Evolutionary conservation across 1,140 invertebrate species (phyloP).

Genomic region (Cyclargus thomasi): DNA sequence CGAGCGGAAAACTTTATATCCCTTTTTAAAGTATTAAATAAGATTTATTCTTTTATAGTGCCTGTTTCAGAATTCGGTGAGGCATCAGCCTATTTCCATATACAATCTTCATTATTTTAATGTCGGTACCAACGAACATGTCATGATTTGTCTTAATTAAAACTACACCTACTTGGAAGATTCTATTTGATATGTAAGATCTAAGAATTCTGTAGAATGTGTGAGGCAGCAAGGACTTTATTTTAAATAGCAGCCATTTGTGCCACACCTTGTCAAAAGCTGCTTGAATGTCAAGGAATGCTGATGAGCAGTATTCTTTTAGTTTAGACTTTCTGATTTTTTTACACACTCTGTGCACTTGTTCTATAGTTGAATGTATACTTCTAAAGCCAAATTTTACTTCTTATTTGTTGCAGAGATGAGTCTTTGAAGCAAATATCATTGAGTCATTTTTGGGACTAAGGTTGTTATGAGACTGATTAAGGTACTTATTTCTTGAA

Average conservation of each 20-base stretch:
- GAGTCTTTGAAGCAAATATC: slow-evolving; percentile 6
- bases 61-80: too few species aligned
- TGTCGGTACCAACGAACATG: too few species aligned
- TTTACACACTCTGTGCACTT: slow-evolving; percentile 19
- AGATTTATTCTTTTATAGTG: too few species aligned
- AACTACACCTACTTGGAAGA: slow-evolving; percentile 15
- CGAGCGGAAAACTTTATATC: too few species aligned
- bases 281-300: slow-evolving; percentile 23
- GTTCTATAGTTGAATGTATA: slow-evolving; percentile 21
- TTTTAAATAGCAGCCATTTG: slow-evolving; percentile 23
- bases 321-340: slow-evolving; percentile 16
- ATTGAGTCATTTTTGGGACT: slow-evolving; percentile 12
- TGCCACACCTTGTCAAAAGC: slow-evolving; percentile 26
- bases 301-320: slow-evolving; percentile 25
- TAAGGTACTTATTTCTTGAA: slow-evolving; percentile 32
- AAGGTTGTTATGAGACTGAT: slow-evolving; percentile 29
- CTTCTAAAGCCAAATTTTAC: slow-evolving; percentile 23
- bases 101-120: too few species aligned
- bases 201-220: not conserved
- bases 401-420: not conserved
- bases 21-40: too few species aligned
- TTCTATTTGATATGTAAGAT: too few species aligned
- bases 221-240: slow-evolving; percentile 20
- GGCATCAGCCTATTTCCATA: too few species aligned
- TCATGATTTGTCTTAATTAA: too few species aligned